Base-by-base conservation (phyloP, 2,113 vertebrate species). In the Corythaixoides concolor region DNA sequence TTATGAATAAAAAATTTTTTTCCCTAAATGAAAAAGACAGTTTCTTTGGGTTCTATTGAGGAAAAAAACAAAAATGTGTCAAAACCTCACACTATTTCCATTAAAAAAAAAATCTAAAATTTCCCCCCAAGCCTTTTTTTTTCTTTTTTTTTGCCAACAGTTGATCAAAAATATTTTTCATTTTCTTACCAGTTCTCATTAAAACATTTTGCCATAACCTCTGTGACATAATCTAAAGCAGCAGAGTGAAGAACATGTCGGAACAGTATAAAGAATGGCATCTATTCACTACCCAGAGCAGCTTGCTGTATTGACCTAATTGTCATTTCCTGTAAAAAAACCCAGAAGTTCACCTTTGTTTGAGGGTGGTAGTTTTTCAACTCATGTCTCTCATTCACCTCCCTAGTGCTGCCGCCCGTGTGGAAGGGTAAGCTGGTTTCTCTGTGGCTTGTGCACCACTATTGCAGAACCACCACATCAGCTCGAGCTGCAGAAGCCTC, bases 81-180 rank as follows among this genome's bases (percentile, higher is more conserved):
- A 64, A 85, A 79, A 58, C 8, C 28, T 72, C 37, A 21, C 8
- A 32, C 3, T 79, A 27, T 70, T 75, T 95, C n/a, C 3, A 75
- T 43, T 3, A 22, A 39, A 62, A 49, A 39, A 62, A 49, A 37
- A 1, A 11, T 32, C 2, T 9, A 68, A 27, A 0, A 7, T 33
- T 53, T 21, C 0, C 5, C 5, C 5, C 3, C 4, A 16, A 33
- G 27, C 4, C 2, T 9, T 6, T 13, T 32, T 20, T n/a, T 24
- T 9, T 4, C n/a, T 8, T 22, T 7, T n/a, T n/a, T 83, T 83
- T 56, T 20, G 0, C 4, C 47, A 63, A n/a, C 21, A 37, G 6
- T 21, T 70, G 13, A 30, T 69, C 47, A 37, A 62, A 68, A 80
- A 26, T 55, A 8, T 39, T 80, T 80, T 93, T 80, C 6, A 21